Evolutionary conservation across 2,797 vertebrate species (phyloP), one percentile per base, ranked within the genome.

Genomic region (Betta splendens): DNA sequence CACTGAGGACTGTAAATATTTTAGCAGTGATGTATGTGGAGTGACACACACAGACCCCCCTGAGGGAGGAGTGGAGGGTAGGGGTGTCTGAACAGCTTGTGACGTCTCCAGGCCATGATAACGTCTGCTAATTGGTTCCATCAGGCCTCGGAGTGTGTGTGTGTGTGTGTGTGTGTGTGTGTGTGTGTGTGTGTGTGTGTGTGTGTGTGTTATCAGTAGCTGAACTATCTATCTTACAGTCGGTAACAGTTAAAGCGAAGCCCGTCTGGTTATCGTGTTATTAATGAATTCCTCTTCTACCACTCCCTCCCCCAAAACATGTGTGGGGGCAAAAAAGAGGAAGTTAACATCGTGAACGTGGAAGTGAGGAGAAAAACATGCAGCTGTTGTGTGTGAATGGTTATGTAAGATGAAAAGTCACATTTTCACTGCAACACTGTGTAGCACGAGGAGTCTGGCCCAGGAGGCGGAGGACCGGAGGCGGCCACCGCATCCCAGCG

Each of bases 91-190:
- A 87, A 84, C 85, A 87, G 83, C 81, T 84, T 87, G 85, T 85
- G 85, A 85, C 77, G 58, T 85, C 85, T 87, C 81, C 77, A 85
- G 85, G 85, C 81, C 81, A 84, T 83, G 83, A 84, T 80, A 87
- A 75, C 64, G 83, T 80, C 77, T 67, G 68, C 77, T 87, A 87
- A 87, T 85, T 85, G 83, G 73, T 84, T 78, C 83, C 83, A 85
- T 85, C 83, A 82, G 79, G 74, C 65, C 69, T 63, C 42, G 36
- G 7, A 5, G 32, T 40, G 56, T 26, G 42, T 49, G 33, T 48
- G 45, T 62, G 18, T 60, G 50, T 75, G 61, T 49, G 26, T 57
- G 63, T 48, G 39, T 53, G 47, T 58, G 59, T 50, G 47, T 72
- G 57, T 59, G 58, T 39, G 28, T 40, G 55, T 49, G 26, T 57